Percentiles rank a stretch among this genome's conserved stretches.
Evolutionary conservation across 2,888 invertebrate genomes (phyloP).

Genomic region (Abrostola triplasia): DNA sequence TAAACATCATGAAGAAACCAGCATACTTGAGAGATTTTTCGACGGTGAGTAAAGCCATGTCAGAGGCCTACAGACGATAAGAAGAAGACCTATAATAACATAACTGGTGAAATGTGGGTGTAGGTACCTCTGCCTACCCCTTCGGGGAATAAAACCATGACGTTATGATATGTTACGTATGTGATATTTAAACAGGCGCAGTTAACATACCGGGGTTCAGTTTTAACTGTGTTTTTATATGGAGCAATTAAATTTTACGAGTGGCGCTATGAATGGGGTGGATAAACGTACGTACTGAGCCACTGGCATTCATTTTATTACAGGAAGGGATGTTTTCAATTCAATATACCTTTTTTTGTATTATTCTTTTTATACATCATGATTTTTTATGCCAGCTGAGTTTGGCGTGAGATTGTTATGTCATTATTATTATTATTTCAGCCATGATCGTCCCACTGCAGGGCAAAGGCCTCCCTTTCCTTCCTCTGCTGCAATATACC

Average conservation of each 20-base stretch:
- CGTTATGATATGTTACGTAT: not conserved
- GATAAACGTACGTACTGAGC: conserved; percentile 33
- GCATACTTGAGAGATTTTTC: too few relatives aligned
- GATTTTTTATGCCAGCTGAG: conserved; percentile 2
- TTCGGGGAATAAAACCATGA: conserved; percentile 6
- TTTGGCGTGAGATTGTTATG: too few relatives aligned
- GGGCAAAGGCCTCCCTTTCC: too few relatives aligned
- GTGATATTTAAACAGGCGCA: conserved; percentile 29
- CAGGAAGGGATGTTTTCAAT: conserved; percentile 37
- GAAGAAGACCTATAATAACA: too few relatives aligned
- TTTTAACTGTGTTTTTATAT: conserved; percentile 51
- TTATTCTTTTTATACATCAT: not conserved
- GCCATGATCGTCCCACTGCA: too few relatives aligned
- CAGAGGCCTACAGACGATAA: too few relatives aligned
- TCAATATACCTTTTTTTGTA: conserved; percentile 27
- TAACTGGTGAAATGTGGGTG: too few relatives aligned
- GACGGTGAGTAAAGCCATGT: too few relatives aligned
- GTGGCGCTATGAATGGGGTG: conserved; percentile 39
- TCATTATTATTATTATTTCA: too few relatives aligned
- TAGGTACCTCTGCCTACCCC: not conserved
- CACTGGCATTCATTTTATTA: conserved; percentile 50
- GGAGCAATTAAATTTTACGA: conserved; percentile 54
- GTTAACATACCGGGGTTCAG: conserved; percentile 35
- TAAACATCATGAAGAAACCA: too few relatives aligned
- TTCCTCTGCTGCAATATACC: too few relatives aligned